A percentile compares a stretch with the other conserved stretches of the same genome.
Evolutionary conservation across 64 coral and sea anemone genomes (phyloP).

Genomic region (Montipora capricornis): DNA sequence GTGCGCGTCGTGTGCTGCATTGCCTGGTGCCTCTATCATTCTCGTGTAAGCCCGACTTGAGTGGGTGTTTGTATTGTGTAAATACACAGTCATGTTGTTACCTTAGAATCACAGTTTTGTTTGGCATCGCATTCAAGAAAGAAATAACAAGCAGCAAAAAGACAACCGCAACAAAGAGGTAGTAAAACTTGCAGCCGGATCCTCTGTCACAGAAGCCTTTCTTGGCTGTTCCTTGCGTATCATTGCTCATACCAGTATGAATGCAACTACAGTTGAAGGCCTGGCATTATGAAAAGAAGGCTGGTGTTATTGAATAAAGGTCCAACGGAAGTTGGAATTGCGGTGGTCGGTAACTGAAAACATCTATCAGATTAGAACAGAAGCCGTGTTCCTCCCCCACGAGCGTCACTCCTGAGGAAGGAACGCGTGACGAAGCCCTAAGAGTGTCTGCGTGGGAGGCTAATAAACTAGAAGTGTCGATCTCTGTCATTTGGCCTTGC

Average conservation of each 20-base stretch:
- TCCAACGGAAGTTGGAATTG: not conserved
- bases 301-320: not conserved
- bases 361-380: too few relatives aligned
- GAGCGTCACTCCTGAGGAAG: too few relatives aligned
- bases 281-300: not conserved
- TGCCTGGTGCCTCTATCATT: too few relatives aligned
- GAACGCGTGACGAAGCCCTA: too few relatives aligned
- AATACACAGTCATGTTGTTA: not conserved
- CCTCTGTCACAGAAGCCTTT: constrained; percentile 31
- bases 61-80: too few relatives aligned
- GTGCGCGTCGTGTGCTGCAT: too few relatives aligned
- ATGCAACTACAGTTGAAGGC: constrained; percentile 24
- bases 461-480: too few relatives aligned
- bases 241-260: not conserved
- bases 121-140: constrained; percentile 44
- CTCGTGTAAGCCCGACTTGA: too few relatives aligned
- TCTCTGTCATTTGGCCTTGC: too few relatives aligned
- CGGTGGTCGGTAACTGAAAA: too few relatives aligned
- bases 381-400: not conserved
- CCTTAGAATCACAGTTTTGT: constrained; percentile 33
- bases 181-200: constrained; percentile 11
- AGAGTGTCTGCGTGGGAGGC: too few relatives aligned
- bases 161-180: not conserved
- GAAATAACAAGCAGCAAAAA: not conserved
- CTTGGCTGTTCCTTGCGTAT: not conserved